phyloP scores from a whole-genome alignment of 2,113 vertebrate species.

The Struthidea cinerea region DNA sequence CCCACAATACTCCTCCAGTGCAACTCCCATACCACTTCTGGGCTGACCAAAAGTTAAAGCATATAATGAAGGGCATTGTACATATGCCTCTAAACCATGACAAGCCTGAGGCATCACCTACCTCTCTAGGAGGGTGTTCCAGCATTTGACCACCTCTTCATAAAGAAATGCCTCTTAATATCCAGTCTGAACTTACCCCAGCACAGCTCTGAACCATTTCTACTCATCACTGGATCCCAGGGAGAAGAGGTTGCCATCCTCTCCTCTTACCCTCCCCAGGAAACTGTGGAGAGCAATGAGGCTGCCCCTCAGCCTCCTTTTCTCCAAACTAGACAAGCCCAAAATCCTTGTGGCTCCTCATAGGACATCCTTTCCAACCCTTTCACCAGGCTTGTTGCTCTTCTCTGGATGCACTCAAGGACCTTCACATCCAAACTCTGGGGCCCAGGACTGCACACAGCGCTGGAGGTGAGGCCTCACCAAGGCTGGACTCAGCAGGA shows the following conservation, averaged over 20 bases:
- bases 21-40: not conserved
- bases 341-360: not conserved
- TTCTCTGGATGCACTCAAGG: not conserved
- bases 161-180: not conserved
- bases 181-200: not conserved
- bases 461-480: fast-evolving
- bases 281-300: not conserved
- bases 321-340: not conserved
- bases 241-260: not conserved
- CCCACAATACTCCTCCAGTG: not conserved
- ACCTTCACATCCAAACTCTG: not conserved
- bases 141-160: not conserved
- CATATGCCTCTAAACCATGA: not conserved
- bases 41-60: not conserved
- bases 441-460: not conserved
- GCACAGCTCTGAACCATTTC: not conserved
- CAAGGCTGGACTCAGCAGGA: not conserved
- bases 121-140: not conserved
- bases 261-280: not conserved
- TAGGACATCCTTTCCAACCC: not conserved
- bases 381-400: not conserved
- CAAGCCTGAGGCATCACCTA: not conserved
- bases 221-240: too few species aligned
- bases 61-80: not conserved
- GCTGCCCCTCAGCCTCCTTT: not conserved